Conservation (phyloP, 2,113 vertebrate genomes). For the western clawed frog (Xenopus tropicalis) region UCB_Xtro_10.0 CM004443.2:149606001-149606500, state of each 20-base stretch:
- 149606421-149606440: slow-evolving; percentile 35
- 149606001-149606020: slow-evolving; percentile 61
- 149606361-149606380: slow-evolving; percentile 30
- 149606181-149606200: slow-evolving; percentile 23
- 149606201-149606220: slow-evolving; percentile 16
- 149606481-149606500: slow-evolving; percentile 9
- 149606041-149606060: slow-evolving; percentile 67
- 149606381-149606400: slow-evolving; percentile 33
- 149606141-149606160: slow-evolving; percentile 68
- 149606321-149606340: neutral
- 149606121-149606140: slow-evolving; percentile 76
- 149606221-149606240: slow-evolving; percentile 21
- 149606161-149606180: slow-evolving; percentile 28
- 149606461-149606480: slow-evolving; percentile 26
- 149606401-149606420: slow-evolving; percentile 15
- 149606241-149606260: slow-evolving; percentile 38
- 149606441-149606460: slow-evolving; percentile 19
- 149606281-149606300: slow-evolving; percentile 42
- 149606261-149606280: slow-evolving; percentile 35
- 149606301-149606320: slow-evolving; percentile 35
- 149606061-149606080: slow-evolving; percentile 83
- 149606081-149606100: slow-evolving; percentile 87
- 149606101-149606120: slow-evolving; percentile 74
- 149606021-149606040: slow-evolving; percentile 73
- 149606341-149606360: neutral